Percentiles rank a stretch among this genome's conserved stretches.
Evolutionary conservation across 2,888 invertebrate species (phyloP).

Genomic region (Blastobasis lacticolella): DNA sequence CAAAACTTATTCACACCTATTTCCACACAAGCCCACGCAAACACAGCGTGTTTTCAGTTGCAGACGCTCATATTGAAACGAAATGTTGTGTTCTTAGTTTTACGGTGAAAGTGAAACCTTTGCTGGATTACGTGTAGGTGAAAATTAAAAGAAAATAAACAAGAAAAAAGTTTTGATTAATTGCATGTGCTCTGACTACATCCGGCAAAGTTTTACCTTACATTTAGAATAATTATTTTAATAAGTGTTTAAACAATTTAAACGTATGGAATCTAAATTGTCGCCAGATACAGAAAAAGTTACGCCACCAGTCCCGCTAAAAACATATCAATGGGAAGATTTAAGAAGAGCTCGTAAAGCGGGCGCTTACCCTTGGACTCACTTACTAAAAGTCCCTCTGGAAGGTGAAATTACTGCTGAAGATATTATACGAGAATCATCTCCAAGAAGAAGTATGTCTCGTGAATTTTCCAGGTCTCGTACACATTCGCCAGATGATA

Average conservation of each 20-base stretch:
- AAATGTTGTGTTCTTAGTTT: constrained; percentile 70
- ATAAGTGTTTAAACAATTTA: constrained; percentile 29
- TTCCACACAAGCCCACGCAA: constrained; percentile 71
- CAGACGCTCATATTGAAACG: constrained; percentile 61
- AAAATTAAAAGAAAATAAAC: constrained; percentile 9
- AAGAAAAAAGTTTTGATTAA: constrained; percentile 14
- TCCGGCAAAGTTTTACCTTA: constrained; percentile 22
- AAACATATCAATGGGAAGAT: constrained; percentile 89
- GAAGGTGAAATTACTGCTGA: constrained; percentile 66
- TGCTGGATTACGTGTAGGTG: constrained; percentile 47
- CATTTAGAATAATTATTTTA: constrained; percentile 4
- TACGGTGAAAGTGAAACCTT: constrained; percentile 50
- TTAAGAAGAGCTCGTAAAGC: constrained; percentile 78
- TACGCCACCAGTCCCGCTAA: constrained; percentile 80
- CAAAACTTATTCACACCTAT: constrained; percentile 71
- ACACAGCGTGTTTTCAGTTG: constrained; percentile 65
- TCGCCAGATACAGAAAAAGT: constrained; percentile 65
- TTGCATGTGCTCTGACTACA: constrained; percentile 20
- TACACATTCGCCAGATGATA: constrained; percentile 54
- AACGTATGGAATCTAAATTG: constrained; percentile 73
- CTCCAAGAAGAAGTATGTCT: constrained; percentile 65
- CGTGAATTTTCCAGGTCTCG: constrained; percentile 62
- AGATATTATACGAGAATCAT: constrained; percentile 63
- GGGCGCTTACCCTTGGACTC: constrained; percentile 88
- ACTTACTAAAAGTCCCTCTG: constrained; percentile 79